Evolutionary conservation across 2,888 invertebrate species (phyloP).

Genomic region (Belgica antarctica): DNA sequence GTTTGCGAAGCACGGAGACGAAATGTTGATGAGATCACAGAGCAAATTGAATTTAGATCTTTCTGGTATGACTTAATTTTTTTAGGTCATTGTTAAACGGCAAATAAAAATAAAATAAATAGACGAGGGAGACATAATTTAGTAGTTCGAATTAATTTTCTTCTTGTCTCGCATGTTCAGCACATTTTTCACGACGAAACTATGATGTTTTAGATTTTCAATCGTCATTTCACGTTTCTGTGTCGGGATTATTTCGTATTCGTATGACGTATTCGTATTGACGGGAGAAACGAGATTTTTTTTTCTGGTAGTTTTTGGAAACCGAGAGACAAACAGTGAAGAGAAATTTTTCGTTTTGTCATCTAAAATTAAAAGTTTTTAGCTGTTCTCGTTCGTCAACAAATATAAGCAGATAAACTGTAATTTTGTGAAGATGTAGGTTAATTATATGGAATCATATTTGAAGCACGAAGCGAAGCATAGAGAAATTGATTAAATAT

Average conservation of each 20-base stretch:
- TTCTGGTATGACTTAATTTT: conserved; percentile 40
- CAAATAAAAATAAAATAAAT: conserved; percentile 30
- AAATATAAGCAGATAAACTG: conserved; percentile 7
- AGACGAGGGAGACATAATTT: neutral
- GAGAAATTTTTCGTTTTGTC: conserved; percentile 20
- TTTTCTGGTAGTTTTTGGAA: too few relatives aligned
- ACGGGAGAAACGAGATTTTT: too few relatives aligned
- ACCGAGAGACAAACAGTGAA: neutral
- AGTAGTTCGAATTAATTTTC: neutral
- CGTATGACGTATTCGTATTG: conserved; percentile 26
- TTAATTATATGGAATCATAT: neutral
- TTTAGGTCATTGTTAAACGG: conserved; percentile 43
- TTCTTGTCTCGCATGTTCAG: neutral
- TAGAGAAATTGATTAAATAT: neutral
- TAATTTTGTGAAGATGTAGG: neutral
- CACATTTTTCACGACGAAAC: too few relatives aligned
- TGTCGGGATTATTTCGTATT: conserved; percentile 17
- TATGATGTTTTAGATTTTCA: conserved; percentile 8
- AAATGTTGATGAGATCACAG: conserved; percentile 43
- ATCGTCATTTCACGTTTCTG: neutral
- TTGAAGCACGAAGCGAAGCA: neutral
- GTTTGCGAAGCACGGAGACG: too few relatives aligned
- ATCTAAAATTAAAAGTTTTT: conserved; percentile 26
- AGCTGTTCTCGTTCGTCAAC: conserved; percentile 13
- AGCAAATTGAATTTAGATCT: conserved; percentile 40